Conservation (phyloP, 2,888 invertebrate genomes). For the Pachydiplax longipennis region DNA sequence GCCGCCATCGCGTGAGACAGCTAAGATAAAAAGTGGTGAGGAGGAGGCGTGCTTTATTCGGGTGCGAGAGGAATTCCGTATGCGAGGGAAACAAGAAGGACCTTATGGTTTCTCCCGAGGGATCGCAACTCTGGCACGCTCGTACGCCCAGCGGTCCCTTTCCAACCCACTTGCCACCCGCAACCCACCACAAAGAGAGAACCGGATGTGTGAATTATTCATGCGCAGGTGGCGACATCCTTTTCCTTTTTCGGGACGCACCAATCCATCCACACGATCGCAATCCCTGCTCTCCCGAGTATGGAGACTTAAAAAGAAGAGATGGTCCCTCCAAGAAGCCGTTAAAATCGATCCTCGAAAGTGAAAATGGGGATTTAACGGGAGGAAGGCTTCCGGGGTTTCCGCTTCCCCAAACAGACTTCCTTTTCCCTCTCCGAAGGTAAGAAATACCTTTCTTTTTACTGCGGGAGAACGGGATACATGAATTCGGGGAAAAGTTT, state of each 20-base stretch:
- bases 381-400: background rate
- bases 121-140: background rate
- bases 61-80: no score
- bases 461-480: no score
- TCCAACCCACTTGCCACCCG: background rate
- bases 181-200: background rate
- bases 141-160: background rate
- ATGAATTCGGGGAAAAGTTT: no score
- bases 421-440: background rate
- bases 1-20: no score
- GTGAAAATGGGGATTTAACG: no score
- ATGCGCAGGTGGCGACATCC: conserved; percentile 37
- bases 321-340: no score
- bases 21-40: no score
- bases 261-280: background rate
- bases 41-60: no score
- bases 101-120: background rate
- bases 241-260: background rate
- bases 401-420: background rate
- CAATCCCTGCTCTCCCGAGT: background rate
- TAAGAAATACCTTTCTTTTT: no score
- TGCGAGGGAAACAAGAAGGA: background rate
- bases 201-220: conserved; percentile 25
- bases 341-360: no score
- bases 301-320: no score